phyloP scores from a whole-genome alignment of 2,888 invertebrate genomes.

The Hemistola chrysoprasaria region DNA sequence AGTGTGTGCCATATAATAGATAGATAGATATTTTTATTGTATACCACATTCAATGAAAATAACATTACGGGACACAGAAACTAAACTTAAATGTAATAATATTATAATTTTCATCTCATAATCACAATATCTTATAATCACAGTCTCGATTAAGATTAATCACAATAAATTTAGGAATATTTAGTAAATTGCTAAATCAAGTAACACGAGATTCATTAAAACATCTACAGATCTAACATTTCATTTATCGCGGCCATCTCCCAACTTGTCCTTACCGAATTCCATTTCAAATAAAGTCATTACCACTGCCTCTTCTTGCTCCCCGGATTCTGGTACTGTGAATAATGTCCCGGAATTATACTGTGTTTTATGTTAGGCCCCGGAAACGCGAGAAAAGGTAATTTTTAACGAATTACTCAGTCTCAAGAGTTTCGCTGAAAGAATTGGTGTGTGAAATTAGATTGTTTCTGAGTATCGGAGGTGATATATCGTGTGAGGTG shows the following conservation, averaged over 20 bases:
- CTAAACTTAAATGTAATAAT: too few relatives aligned
- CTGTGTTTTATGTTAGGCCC: constrained; percentile 59
- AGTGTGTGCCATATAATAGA: too few relatives aligned
- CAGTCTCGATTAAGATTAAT: too few relatives aligned
- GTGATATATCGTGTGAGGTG: constrained; percentile 8
- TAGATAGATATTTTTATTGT: too few relatives aligned
- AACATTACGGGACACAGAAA: too few relatives aligned
- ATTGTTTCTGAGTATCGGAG: constrained; percentile 44
- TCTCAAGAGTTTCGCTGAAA: constrained; percentile 51
- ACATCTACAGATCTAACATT: constrained; percentile 2
- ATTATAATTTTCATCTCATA: too few relatives aligned
- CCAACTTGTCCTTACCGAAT: constrained; percentile 46
- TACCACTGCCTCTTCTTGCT: constrained; percentile 30
- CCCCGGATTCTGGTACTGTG: constrained; percentile 56
- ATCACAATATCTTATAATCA: too few relatives aligned
- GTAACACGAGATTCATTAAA: neutral
- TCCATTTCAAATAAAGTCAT: constrained; percentile 61
- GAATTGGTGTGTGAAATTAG: constrained; percentile 65
- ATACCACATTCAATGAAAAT: too few relatives aligned
- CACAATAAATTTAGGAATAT: too few relatives aligned
- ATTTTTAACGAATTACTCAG: constrained; percentile 60
- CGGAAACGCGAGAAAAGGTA: constrained; percentile 34
- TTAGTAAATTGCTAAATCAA: neutral
- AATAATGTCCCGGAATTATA: constrained; percentile 65
- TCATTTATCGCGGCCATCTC: constrained; percentile 19